Base-by-base conservation (phyloP, 2,797 vertebrate species). In the Trachurus trachurus region DNA sequence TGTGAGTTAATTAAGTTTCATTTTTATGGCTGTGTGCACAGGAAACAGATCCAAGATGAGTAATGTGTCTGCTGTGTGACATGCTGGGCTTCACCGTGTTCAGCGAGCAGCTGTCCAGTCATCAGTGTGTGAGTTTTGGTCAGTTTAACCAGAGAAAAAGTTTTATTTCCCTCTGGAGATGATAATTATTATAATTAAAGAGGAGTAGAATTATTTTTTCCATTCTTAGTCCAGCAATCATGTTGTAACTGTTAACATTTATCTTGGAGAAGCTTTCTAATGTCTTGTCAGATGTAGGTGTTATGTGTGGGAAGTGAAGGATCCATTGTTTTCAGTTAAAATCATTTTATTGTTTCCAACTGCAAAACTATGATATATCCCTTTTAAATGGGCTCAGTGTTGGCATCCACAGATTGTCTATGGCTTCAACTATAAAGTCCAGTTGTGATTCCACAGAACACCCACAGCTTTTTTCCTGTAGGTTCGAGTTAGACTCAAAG, bases 1-100 rank as follows among this genome's bases (percentile, higher is more conserved):
- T 76, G 42, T 3, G 59, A 76, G 72, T 49, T 71, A 82, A 84
- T 87, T 45, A 57, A 9, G 60, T 80, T 78, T 74, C 0, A 16
- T 49, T 72, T 66, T 66, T 54, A 68, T 53, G 47, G 34, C 53
- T 3, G 26, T 2, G 53, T 1, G n/a, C 52, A 58, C 31, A 53
- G 49, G 68, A 68, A 75, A 53, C 76, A 42, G 79, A 80, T 58
- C 13, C 63, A 19, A n/a, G 37, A 49, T 62, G 61, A 65, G 63
- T 66, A 65, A 68, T 74, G 54, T 42, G 60, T 74, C 26, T 62
- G 66, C 26, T 59, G 1, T 21, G 5, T 60, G 9, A 37, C 31
- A 66, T 57, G 49, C 39, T 34, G 54, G 17, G 17, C 17, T 13
- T 26, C 16, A 5, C 13, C 2, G 1, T 49, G 29, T 12, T 40